Base-by-base conservation (phyloP, 53 echinoderm and acorn worm species). In the Apostichopus leukothele region DNA sequence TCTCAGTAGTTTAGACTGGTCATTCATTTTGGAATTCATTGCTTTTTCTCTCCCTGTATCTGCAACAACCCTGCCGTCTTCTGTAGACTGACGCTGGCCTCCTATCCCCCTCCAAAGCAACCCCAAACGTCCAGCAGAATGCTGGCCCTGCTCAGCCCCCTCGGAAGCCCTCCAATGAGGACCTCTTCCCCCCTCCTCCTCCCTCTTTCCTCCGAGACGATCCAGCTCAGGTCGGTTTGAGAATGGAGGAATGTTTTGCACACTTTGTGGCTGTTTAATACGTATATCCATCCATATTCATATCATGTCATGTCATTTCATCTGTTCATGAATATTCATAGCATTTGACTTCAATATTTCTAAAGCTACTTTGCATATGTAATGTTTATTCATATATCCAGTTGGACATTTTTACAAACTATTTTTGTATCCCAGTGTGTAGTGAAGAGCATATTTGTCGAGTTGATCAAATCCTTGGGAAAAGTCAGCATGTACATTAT, bases 101-200 rank as follows among this genome's bases (percentile, higher is more conserved):
- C 66, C 67, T 26, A 60, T 18, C 78, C 74, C 78, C 78, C 50
- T 89, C 77, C 20, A 78, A 16, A 60, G 12, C 22, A 4, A 39
- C 77, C 78, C 77, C 89, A 22, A 19, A 26, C 66, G 20, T 50
- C 50, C 78, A 71, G 78, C 55, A 50, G 27, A 50, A 13, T 14
- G 51, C 66, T 50, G 71, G 22, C 61, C 66, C 60, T 25, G 16
- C 19, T 76, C 71, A 22, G 50, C 53, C 39, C 39, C 39, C 39
- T 39, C 39, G 50, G 50, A 50, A 16, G 51, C 16, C 22, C 60
- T 90, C 80, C 75, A 52, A 59, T 53, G 71, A 20, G 13, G 73
- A 54, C 76, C 51, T 26, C 89, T 84, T 89, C 63, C 88, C 79
- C 27, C 68, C 77, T 79, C 67, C 83, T 83, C 73, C 83, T n/a